These are phyloP conservation scores for Anas flavirostris DNA, from an alignment of 2,797 vertebrate genomes.

Conservation along the genomic window DNA sequence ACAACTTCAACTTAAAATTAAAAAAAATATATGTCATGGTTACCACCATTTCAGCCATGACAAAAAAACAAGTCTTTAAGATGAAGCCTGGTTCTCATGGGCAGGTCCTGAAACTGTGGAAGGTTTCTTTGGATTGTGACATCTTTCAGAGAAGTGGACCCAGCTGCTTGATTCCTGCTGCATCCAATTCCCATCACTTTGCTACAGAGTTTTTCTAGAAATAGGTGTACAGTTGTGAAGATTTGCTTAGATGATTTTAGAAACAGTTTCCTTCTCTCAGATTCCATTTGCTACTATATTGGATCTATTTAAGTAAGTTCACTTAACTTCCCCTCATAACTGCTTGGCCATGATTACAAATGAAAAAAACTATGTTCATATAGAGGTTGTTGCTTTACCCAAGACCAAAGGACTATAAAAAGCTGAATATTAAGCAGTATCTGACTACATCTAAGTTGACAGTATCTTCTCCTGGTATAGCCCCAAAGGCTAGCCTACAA, in stretches of 20 bases:
- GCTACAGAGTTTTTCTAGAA: background rate
- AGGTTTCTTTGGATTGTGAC: background rate
- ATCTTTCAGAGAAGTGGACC: background rate
- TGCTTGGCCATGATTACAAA: background rate
- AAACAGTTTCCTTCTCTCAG: background rate
- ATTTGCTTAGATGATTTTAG: background rate
- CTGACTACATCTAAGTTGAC: background rate
- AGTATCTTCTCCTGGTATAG: too few species aligned
- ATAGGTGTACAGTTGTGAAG: background rate
- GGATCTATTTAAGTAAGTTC: background rate
- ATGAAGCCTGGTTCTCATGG: background rate
- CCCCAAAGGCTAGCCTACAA: background rate
- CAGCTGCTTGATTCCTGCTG: background rate
- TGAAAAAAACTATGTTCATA: background rate
- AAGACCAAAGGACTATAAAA: background rate
- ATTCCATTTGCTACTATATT: background rate
- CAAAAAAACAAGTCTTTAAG: background rate
- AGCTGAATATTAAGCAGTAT: background rate
- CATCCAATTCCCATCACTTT: background rate
- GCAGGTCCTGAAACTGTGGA: background rate
- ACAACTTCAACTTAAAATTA: background rate
- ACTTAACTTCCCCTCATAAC: background rate
- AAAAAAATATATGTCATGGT: background rate
- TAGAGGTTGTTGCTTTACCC: background rate
- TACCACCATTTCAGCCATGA: background rate